Conservation (phyloP, 2,113 vertebrate genomes). For the Bufo gargarizans region DNA sequence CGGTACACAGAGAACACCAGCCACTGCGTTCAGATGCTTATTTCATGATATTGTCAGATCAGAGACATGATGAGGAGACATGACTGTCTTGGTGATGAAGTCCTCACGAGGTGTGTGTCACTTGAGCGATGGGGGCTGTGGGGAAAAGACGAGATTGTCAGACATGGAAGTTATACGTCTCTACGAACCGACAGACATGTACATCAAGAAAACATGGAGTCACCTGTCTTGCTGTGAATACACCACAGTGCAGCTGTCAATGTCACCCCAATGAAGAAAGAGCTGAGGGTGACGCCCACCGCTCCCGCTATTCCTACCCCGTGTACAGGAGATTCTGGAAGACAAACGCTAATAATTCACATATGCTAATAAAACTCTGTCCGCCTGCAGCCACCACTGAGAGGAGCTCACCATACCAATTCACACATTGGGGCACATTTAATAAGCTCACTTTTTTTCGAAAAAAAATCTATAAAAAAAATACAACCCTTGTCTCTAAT, state of each 20-base stretch:
- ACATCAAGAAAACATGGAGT: background rate
- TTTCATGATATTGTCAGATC: background rate
- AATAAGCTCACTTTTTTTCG: too few species aligned
- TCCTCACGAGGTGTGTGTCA: background rate
- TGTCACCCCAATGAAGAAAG: slow-evolving; percentile 73
- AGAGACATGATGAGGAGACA: background rate
- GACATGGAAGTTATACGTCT: background rate
- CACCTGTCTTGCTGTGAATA: slow-evolving; percentile 76
- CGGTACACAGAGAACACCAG: background rate
- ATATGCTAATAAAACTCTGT: too few species aligned
- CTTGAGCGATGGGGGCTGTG: background rate
- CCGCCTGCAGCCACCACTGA: too few species aligned
- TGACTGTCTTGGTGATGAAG: background rate
- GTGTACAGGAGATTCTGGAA: slow-evolving; percentile 40
- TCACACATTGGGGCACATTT: too few species aligned
- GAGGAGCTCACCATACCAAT: too few species aligned
- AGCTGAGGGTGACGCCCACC: slow-evolving; percentile 71
- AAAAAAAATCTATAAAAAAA: too few species aligned
- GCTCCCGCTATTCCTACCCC: slow-evolving; percentile 64
- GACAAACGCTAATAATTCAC: background rate
- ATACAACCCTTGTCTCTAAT: too few species aligned
- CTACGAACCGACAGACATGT: background rate
- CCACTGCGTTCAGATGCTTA: background rate
- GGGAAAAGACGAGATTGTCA: background rate
- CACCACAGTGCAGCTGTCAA: slow-evolving; percentile 77